Evolutionary conservation across 2,113 vertebrate genomes (phyloP), one percentile per base, ranked within the genome.

Genomic region (Seriola dumerili): DNA sequence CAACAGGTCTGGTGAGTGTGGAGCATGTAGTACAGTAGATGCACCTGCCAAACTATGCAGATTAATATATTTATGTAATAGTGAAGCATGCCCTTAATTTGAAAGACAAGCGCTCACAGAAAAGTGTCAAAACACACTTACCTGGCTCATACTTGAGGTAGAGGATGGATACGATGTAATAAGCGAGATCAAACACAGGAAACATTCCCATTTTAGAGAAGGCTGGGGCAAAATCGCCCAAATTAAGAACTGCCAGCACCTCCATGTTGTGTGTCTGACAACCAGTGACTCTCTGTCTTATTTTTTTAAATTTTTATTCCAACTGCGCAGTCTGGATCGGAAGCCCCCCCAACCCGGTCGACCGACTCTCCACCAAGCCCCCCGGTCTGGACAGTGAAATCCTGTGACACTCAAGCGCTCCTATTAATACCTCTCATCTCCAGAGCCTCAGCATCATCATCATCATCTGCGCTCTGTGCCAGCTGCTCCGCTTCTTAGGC

Each of bases 91-190:
- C 8, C 1, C 9, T 34, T 69, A 8, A 55, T 52, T 1, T 54
- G 16, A 12, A 10, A 44, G 14, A 21, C 25, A 74, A 25, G 55
- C 25, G 8, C 46, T 71, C 8, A 32, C 21, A 82, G 4, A 65
- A 57, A 55, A 54, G 78, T 64, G 59, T 61, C 6, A 17, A 65
- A 69, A 75, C 44, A 25, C 66, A 89, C 97, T 96, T 85, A 99
- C 98, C 98, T 93, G 97, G 97, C 93, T 99, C 97, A 90, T 98
- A 98, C 91, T 97, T 98, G 94, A 99, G 97, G 96, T 99, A 99
- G 90, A 99, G 96, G 86, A 99, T 94, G 86, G 98, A 99, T 85
- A 99, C 96, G 88, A 99, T 97, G 95, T 98, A 99, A 85, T 99
- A 99, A 23, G 97, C 97, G 34, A 98, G 88, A 91, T 99, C 98